These are phyloP conservation scores for Montipora cactus DNA, from an alignment of 64 coral and sea anemone genomes.

Conservation along the genomic window DNA sequence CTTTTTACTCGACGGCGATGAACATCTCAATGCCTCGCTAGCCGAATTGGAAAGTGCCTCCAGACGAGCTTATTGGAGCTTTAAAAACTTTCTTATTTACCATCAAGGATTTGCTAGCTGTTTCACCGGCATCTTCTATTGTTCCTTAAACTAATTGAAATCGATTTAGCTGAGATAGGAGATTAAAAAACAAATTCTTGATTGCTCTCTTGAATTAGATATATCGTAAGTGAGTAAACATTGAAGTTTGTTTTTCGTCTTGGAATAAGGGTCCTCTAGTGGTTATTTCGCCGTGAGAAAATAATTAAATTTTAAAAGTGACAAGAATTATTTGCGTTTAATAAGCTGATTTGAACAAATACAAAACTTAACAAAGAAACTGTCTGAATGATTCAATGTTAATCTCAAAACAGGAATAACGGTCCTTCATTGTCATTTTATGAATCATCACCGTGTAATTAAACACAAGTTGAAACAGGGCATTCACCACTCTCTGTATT, in stretches of 20 bases:
- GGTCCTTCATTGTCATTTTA: too few relatives aligned
- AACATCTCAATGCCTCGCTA: background rate
- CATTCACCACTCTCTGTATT: too few relatives aligned
- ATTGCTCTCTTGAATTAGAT: background rate
- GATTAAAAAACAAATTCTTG: background rate
- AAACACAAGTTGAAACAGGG: too few relatives aligned
- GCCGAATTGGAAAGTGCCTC: background rate
- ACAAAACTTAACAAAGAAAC: background rate
- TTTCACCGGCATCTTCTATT: background rate
- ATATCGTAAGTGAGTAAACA: background rate
- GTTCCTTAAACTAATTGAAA: conserved; percentile 5
- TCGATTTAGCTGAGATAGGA: background rate
- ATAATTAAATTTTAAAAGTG: background rate
- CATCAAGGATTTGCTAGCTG: background rate
- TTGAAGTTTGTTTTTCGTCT: conserved; percentile 11
- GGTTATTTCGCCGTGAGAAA: background rate
- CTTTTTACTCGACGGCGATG: background rate
- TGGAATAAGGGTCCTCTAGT: background rate
- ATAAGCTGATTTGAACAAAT: conserved; percentile 6
- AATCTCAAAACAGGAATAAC: too few relatives aligned
- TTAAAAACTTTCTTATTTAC: conserved; percentile 18
- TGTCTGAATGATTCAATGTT: too few relatives aligned
- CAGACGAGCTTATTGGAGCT: background rate
- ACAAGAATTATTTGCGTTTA: conserved; percentile 21
- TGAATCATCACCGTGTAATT: too few relatives aligned